These are phyloP conservation scores for Channa maculata DNA, from an alignment of 2,113 vertebrate species.

Conservation along the genomic window DNA sequence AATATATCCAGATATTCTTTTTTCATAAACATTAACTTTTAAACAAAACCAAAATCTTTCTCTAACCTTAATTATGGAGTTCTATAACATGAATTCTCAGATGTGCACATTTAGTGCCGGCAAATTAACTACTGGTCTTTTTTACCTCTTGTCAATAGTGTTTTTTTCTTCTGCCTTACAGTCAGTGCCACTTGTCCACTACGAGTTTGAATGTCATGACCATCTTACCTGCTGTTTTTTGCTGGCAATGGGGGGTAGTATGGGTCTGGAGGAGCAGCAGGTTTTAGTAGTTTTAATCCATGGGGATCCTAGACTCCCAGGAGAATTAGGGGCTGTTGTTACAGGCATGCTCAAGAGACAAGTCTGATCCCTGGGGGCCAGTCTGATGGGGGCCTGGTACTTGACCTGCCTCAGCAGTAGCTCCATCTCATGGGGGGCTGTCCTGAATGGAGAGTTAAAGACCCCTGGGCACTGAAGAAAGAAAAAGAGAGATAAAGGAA, in stretches of 20 bases:
- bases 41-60: too few species aligned
- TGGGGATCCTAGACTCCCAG: constrained; percentile 45
- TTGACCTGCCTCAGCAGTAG: constrained; percentile 85
- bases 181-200: not conserved
- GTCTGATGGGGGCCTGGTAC: constrained; percentile 73
- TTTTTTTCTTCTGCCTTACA: too few species aligned
- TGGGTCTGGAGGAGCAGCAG: constrained; percentile 60
- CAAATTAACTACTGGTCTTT: too few species aligned
- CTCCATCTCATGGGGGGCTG: constrained; percentile 90
- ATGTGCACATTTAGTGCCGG: too few species aligned
- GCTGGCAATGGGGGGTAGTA: constrained; percentile 84
- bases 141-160: too few species aligned
- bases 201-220: not conserved
- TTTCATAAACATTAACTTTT: too few species aligned
- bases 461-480: constrained; percentile 87
- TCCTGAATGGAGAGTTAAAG: constrained; percentile 92
- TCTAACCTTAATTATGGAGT: too few species aligned
- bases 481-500: constrained; percentile 34
- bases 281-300: constrained; percentile 41
- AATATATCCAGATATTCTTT: too few species aligned
- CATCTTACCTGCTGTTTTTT: constrained; percentile 88
- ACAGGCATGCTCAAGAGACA: constrained; percentile 37
- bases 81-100: too few species aligned
- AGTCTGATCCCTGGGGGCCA: constrained; percentile 36
- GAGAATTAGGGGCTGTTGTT: constrained; percentile 30